A percentile compares a stretch with the other conserved stretches of the same genome.
These are phyloP conservation scores for Pseudomyrmex flavicornis DNA, from an alignment of 1,140 invertebrate species.

Conservation along the genomic window DNA sequence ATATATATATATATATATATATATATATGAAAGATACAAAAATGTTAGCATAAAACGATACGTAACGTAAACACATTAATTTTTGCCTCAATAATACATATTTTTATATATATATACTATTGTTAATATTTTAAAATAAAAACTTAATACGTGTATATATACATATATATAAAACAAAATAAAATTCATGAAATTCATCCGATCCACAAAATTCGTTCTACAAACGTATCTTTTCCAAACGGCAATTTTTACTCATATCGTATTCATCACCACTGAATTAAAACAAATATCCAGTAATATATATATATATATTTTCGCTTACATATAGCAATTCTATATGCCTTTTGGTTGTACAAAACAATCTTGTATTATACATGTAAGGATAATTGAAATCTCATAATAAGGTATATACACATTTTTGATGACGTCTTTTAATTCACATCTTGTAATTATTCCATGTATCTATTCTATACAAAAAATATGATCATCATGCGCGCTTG, in stretches of 20 bases:
- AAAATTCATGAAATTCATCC: too few species aligned
- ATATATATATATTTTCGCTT: conserved; percentile 28
- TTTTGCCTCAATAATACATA: background rate
- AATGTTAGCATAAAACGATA: conserved; percentile 31
- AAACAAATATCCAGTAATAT: background rate
- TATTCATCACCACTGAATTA: conserved; percentile 56
- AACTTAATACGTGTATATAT: too few species aligned
- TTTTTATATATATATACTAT: background rate
- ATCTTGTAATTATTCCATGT: conserved; percentile 58
- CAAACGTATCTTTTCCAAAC: conserved; percentile 38
- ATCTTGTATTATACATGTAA: conserved; percentile 31
- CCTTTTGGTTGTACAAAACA: conserved; percentile 41
- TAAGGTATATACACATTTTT: conserved; percentile 50
- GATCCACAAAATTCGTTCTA: conserved; percentile 12
- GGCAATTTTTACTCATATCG: conserved; percentile 62
- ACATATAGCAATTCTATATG: conserved; percentile 6
- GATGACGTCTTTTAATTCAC: conserved; percentile 27
- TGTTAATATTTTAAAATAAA: conserved; percentile 5
- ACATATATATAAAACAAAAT: conserved; percentile 1
- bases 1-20: too few species aligned
- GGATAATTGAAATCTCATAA: conserved; percentile 38
- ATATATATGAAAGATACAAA: conserved; percentile 43
- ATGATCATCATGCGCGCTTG: conserved; percentile 50
- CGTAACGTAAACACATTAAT: conserved; percentile 30
- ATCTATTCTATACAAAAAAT: conserved; percentile 27